Evolutionary conservation across 53 echinoderm and acorn worm species (phyloP), one percentile per base, ranked within the genome.

Genomic region (Astropecten irregularis): DNA sequence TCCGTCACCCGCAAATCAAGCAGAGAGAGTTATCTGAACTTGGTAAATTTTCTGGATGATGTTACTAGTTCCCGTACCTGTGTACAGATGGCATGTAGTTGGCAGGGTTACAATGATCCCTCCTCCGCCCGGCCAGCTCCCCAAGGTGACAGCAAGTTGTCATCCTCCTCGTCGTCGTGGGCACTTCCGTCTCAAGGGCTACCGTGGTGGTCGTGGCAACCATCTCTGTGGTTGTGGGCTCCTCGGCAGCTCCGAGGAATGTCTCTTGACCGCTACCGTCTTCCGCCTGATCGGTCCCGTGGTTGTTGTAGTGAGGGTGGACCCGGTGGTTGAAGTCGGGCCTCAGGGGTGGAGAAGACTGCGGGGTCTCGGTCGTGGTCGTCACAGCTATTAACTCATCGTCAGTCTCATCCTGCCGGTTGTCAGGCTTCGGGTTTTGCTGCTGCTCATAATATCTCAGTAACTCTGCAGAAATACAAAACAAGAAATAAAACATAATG

Each of bases 21-120:
- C n/a, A n/a, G n/a, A n/a, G n/a, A n/a, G n/a, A n/a, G n/a, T n/a
- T n/a, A n/a, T n/a, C n/a, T n/a, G n/a, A n/a, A n/a, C 14, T 59
- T 59, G 30, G 60, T 59, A 2, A 21, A 14, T 59, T 59, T 29
- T 23, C 60, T 59, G 18, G 30, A 29, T 29, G 26, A 60, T 22
- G 27, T 22, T 21, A 30, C n/a, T 8, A 42, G 6, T 11, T 42
- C 6, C 42, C 42, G 6, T 11, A 79, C 79, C 79, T 79, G 22
- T 56, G 32, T 16, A 85, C 54, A 21, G 60, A 68, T 2, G 87
- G 87, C 33, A 87, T 47, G 76, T 93, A 90, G 85, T 87, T 87
- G 56, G 88, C 91, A 0, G 93, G 93, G 59, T 81, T 84, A 67
- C 93, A 93, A 56, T 88, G 88, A 82, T 82, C 82, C 48, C 88